These are phyloP conservation scores for Drosophila austrosaltans DNA, from an alignment of 2,888 invertebrate genomes.

Conservation along the genomic window DNA sequence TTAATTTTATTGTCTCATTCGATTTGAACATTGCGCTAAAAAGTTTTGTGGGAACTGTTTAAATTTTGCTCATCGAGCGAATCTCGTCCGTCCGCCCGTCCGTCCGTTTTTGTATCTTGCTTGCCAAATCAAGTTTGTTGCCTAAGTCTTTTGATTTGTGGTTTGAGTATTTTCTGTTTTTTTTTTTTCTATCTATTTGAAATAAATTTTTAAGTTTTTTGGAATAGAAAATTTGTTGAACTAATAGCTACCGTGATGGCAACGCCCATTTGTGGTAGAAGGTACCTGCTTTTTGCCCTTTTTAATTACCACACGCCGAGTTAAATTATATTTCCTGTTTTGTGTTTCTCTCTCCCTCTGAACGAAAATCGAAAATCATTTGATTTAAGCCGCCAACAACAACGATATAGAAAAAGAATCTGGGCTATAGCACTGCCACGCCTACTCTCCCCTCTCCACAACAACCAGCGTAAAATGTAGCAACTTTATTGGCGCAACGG, in stretches of 20 bases:
- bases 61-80: slow-evolving; percentile 9
- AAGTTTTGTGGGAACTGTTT: slow-evolving; percentile 16
- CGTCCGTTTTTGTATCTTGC: not conserved
- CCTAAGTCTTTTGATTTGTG: slow-evolving; percentile 70
- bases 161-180: slow-evolving; percentile 13
- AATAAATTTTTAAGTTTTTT: not conserved
- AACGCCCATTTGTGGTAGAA: slow-evolving; percentile 51
- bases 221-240: slow-evolving; percentile 44
- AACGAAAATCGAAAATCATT: slow-evolving; percentile 57
- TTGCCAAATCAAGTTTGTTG: slow-evolving; percentile 54
- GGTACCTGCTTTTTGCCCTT: slow-evolving; percentile 75
- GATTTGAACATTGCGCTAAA: slow-evolving; percentile 56
- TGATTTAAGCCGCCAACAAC: slow-evolving; percentile 77
- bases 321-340: slow-evolving; percentile 78
- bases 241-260: slow-evolving; percentile 71
- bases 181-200: slow-evolving; percentile 13
- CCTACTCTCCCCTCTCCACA: slow-evolving; percentile 10
- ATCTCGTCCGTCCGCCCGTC: no score
- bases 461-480: slow-evolving; percentile 79
- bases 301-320: slow-evolving; percentile 77
- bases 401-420: slow-evolving; percentile 38
- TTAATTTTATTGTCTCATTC: slow-evolving; percentile 72
- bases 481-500: slow-evolving; percentile 81
- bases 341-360: slow-evolving; percentile 30
- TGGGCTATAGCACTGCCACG: slow-evolving; percentile 44